Evolutionary conservation across 2,888 invertebrate species (phyloP), one percentile per base, ranked within the genome.

Genomic region (Pheosia tremula): DNA sequence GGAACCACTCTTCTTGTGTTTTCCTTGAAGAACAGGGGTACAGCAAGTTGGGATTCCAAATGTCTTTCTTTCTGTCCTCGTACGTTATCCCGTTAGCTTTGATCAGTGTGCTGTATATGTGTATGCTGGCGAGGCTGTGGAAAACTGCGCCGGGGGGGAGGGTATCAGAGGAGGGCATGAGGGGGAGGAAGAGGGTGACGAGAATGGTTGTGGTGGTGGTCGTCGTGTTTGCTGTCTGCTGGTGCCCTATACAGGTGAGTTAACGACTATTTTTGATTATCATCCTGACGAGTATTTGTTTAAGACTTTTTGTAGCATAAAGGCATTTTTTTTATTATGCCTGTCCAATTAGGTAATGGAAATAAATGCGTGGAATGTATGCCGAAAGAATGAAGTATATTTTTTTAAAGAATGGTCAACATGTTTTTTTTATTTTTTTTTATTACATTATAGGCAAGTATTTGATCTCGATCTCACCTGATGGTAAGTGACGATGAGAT

Each of bases 141-240:
- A 96, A 96, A 81, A 96, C 96, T 61, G 96, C 97, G 5, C 96
- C 97, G 0, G 97, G 97, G n/a, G 96, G 97, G 41, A 95, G 96
- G 76, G 95, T 96, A 66, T 97, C 97, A 39, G 97, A 96, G 4
- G 98, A 98, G 85, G 96, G 96, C 78, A 95, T 97, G 67, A 95
- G 97, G 70, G 97, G 97, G 67, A 97, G 97, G 90, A 96, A 97
- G 88, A 95, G 98, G 72, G 98, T 98, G 47, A 99, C 98, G 6
- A 95, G 98, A 69, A 96, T 99, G 96, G 98, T 99, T 36, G 96
- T 98, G 65, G 96, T 98, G 59, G 98, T 98, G 59, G 98, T 98
- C 1, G 96, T 97, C 59, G 98, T 98, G 57, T 99, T 99, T 88
- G 98, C 98, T 36, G 95, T 98, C 53, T 98, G 98, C 91, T 98